Conservation (phyloP, 2,797 vertebrate species). For the Pangasius mekongensis region DNA sequence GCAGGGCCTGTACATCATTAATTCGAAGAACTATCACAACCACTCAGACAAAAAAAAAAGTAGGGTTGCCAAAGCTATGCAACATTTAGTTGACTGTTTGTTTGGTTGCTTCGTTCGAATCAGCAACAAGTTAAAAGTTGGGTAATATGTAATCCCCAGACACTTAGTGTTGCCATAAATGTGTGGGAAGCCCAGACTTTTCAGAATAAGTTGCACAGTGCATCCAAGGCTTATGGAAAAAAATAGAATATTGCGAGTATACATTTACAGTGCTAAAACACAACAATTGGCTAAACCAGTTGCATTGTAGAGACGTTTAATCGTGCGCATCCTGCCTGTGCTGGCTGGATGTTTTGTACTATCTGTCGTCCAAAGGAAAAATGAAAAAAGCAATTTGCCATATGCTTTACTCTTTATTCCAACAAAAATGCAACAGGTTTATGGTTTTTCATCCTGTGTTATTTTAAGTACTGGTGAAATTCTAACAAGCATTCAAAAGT, state of each 20-base stretch:
- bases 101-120: not conserved
- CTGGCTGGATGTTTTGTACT: not conserved
- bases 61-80: not conserved
- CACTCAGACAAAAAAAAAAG: no score
- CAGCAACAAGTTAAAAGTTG: not conserved
- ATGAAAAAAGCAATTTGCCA: slow-evolving; percentile 31
- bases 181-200: slow-evolving; percentile 16
- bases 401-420: slow-evolving; percentile 26
- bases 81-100: not conserved
- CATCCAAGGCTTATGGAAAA: not conserved
- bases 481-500: slow-evolving; percentile 16
- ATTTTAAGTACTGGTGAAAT: slow-evolving; percentile 14
- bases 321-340: not conserved
- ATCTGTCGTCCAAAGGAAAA: slow-evolving; percentile 1
- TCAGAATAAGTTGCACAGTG: slow-evolving; percentile 1
- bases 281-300: slow-evolving; percentile 8
- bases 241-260: not conserved
- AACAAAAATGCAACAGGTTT: slow-evolving; percentile 12
- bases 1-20: not conserved
- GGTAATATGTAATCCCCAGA: not conserved
- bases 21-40: not conserved
- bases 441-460: not conserved
- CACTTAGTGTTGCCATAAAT: slow-evolving; percentile 11
- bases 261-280: slow-evolving; percentile 15
- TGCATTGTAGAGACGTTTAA: not conserved